Evolutionary conservation across 2,113 vertebrate species (phyloP), one percentile per base, ranked within the genome.

Genomic region (Entomyzon cyanotis): DNA sequence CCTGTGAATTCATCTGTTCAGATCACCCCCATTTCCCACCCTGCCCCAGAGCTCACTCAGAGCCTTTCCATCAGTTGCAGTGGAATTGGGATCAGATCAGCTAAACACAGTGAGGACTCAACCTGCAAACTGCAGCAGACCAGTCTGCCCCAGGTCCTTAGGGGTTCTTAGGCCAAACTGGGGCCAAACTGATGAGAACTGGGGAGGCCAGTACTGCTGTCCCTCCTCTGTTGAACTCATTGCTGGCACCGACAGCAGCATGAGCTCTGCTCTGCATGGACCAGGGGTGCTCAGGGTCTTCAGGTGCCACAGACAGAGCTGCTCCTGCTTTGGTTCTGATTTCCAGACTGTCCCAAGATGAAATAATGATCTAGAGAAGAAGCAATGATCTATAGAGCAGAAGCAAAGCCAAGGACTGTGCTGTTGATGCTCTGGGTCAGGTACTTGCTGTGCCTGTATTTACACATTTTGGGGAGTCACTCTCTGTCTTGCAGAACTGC

Each of bases 261-360:
- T 0, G 0, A 69, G 23, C 60, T 16, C 20, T 10, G 24, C 22
- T 13, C 63, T 49, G 30, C 37, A 5, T 0, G 5, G 23, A 37
- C 24, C 41, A 16, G 44, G 25, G 59, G 24, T n/a, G 78, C 60
- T 64, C 58, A 3, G 46, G 37, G 44, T 25, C 49, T 31, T 20
- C 13, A 7, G 5, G 28, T 9, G 73, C 11, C 59, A 8, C 1
- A 73, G 53, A 52, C 80, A 53, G 73, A 62, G 2, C 2, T 23
- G 50, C 62, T 77, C 33, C 58, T 2, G 1, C 44, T 41, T 87
- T 17, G 25, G 28, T 11, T 67, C 49, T 28, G 28, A 41, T 17
- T 59, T 49, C 69, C 44, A 14, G 79, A 44, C 23, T 6, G 10
- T 25, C 63, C 64, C 74, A 59, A 10, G 23, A 12, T 15, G 68